Conservation (phyloP, 2,888 invertebrate species). For the Congeria kusceri region DNA sequence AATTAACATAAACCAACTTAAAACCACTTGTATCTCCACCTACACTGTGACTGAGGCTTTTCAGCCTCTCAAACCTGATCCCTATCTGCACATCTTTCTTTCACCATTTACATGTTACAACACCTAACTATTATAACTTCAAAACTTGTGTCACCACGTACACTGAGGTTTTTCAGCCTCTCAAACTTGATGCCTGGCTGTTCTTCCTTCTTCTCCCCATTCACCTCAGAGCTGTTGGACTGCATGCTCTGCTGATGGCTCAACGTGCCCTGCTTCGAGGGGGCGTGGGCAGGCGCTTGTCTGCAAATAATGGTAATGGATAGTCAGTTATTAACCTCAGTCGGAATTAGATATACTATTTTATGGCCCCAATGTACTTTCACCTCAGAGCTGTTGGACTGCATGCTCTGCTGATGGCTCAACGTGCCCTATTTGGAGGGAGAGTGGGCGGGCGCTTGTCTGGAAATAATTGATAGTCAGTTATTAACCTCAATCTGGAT, state of each 20-base stretch:
- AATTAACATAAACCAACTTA: too few species aligned
- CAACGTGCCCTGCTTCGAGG: constrained; percentile 48
- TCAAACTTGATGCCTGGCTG: constrained; percentile 59
- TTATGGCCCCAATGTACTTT: too few species aligned
- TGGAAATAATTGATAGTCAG: too few species aligned
- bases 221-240: constrained; percentile 54
- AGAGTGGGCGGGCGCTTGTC: too few species aligned
- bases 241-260: constrained; percentile 50
- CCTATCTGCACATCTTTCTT: constrained; percentile 42
- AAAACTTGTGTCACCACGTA: constrained; percentile 9
- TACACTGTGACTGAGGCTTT: constrained; percentile 56
- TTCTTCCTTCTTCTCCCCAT: constrained; percentile 51
- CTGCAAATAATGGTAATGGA: not conserved
- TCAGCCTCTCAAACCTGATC: constrained; percentile 59
- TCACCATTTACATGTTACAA: constrained; percentile 57
- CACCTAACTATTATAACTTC: not conserved
- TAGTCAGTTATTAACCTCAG: too few species aligned
- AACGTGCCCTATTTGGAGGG: too few species aligned
- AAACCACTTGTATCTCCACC: too few species aligned
- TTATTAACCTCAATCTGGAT: too few species aligned
- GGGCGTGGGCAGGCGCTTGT: constrained; percentile 50
- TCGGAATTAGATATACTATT: too few species aligned
- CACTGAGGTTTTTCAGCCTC: constrained; percentile 55
- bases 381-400: too few species aligned
- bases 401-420: too few species aligned